These are phyloP conservation scores for Helarctos malayanus DNA, from an alignment of 2,797 vertebrate species.

Conservation along the genomic window DNA sequence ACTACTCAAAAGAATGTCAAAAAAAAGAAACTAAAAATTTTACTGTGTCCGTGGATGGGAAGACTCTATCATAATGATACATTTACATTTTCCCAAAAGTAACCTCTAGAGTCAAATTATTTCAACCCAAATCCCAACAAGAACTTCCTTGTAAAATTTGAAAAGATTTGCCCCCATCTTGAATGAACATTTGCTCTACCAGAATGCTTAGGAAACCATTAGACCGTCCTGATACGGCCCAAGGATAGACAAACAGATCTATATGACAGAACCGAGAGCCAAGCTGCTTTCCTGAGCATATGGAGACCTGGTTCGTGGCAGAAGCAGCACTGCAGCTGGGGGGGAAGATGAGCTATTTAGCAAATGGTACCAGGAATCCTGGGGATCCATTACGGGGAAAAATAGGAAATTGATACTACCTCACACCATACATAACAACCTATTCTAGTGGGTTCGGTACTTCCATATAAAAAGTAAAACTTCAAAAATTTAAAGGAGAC, in stretches of 20 bases:
- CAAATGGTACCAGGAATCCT: background rate
- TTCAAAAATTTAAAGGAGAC: background rate
- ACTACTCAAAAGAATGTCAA: background rate
- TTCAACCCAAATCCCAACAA: constrained; percentile 23
- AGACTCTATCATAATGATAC: background rate
- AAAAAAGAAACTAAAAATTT: background rate
- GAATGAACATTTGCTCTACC: background rate
- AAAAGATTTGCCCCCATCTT: background rate
- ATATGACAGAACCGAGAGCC: background rate
- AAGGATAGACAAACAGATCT: background rate
- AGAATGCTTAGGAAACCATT: background rate
- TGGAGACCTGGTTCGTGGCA: background rate
- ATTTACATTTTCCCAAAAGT: background rate
- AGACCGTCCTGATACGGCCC: background rate
- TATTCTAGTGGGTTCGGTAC: background rate
- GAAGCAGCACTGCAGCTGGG: background rate
- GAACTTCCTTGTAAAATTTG: background rate
- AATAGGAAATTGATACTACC: background rate
- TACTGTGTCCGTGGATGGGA: background rate
- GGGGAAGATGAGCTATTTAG: background rate
- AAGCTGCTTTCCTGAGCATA: background rate
- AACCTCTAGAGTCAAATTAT: constrained; percentile 1
- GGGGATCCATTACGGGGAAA: background rate
- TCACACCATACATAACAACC: background rate
- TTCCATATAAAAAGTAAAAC: constrained; percentile 41